Percentiles rank a stretch among this genome's conserved stretches.
phyloP scores from a whole-genome alignment of 2,888 invertebrate species.

The Smittia sp. region DNA sequence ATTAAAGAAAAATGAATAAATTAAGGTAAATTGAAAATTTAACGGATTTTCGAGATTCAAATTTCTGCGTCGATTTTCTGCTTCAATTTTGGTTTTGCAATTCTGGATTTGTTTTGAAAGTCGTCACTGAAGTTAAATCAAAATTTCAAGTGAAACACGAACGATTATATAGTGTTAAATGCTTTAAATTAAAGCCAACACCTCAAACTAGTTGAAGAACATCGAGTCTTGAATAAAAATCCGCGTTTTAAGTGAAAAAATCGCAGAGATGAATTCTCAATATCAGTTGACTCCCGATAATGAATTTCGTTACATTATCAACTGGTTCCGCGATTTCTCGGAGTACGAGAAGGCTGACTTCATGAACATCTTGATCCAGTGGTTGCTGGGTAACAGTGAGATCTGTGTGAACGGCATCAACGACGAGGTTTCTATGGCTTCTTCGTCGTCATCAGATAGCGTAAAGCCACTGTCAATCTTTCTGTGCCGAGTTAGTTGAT shows the following conservation, averaged over 20 bases:
- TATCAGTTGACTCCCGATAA: constrained; percentile 60
- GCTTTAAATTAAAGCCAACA: background rate
- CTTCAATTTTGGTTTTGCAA: too few species aligned
- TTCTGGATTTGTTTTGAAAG: too few species aligned
- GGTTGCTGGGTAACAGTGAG: constrained; percentile 44
- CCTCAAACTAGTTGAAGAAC: background rate
- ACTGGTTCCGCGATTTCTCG: constrained; percentile 89
- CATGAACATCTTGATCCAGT: constrained; percentile 68
- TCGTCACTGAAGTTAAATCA: too few species aligned
- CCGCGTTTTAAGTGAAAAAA: constrained; percentile 19
- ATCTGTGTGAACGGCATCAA: constrained; percentile 26
- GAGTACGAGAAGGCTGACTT: constrained; percentile 84
- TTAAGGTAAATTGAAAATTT: background rate
- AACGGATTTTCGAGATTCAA: too few species aligned
- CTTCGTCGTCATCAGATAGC: background rate
- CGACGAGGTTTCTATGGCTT: constrained; percentile 11
- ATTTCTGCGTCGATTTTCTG: too few species aligned
- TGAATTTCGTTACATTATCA: constrained; percentile 75
- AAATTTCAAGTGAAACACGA: background rate
- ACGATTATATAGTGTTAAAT: constrained; percentile 3
- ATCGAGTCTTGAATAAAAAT: background rate
- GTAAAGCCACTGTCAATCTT: constrained; percentile 30
- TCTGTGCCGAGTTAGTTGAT: constrained; percentile 28
- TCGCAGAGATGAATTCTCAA: background rate
- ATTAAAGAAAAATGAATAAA: background rate